Base-by-base conservation (phyloP, 2,113 vertebrate genomes). In the Callionymus lyra region DNA sequence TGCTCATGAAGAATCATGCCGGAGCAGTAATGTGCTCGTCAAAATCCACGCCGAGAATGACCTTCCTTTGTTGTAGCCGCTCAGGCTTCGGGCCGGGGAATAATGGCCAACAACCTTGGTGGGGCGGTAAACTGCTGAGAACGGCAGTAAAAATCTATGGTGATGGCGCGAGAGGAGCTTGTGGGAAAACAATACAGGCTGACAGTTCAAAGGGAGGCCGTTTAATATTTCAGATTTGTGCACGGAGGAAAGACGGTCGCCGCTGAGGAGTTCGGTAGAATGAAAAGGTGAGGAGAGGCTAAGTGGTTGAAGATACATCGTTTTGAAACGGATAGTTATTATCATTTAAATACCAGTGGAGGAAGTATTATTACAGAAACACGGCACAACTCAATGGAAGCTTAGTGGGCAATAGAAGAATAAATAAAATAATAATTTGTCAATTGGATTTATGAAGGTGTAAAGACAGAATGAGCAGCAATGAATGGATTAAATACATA, bases 111-210 rank as follows among this genome's bases (percentile, higher is more conserved):
- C 40, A 69, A 79, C 79, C 79, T 84, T 80, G 80, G 67, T 71
- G 53, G 59, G 3, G 39, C 50, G 47, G 58, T 79, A 80, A 81
- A 83, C 67, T 71, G 80, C 83, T 85, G 79, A 82, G 68, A 72
- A 65, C 78, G 71, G 77, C 76, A 73, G 62, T 68, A 78, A 63
- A n/a, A 71, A 56, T 59, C 70, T 54, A 31, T 8, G 56, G 48
- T 60, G 72, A 82, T 74, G 76, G 81, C 76, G 80, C 81, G 77
- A 65, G 57, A 40, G 44, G 47, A 35, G 61, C 56, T 41, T 48
- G 64, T 62, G 62, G 53, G 71, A 79, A 80, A 84, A 85, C 74
- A 76, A 79, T 79, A 68, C 76, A 70, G 38, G 53, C 62, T 77
- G 79, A 80, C 79, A 76, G 72, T 72, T 81, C 74, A 76, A 80